These are phyloP conservation scores for Cnemophilus loriae DNA, from an alignment of 2,113 vertebrate species.

Conservation along the genomic window DNA sequence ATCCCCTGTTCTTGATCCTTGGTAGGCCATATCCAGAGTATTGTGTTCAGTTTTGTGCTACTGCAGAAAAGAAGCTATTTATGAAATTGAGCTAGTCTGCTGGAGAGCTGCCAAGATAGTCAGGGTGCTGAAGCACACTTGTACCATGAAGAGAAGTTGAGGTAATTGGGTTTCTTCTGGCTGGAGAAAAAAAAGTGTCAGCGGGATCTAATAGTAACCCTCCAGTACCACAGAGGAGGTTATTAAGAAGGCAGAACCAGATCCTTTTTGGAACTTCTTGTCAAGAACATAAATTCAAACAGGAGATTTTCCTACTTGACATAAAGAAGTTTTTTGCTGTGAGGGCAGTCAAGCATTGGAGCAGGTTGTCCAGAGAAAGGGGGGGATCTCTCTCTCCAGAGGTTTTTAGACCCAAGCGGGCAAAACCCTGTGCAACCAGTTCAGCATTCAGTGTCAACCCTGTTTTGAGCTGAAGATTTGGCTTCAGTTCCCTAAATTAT, in stretches of 20 bases:
- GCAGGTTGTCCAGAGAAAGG: not conserved
- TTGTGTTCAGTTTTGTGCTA: not conserved
- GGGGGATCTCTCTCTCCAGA: not conserved
- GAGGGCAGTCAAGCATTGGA: not conserved
- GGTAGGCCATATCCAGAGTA: not conserved
- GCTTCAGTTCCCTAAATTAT: not conserved
- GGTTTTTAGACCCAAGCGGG: not conserved
- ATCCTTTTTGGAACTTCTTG: not conserved
- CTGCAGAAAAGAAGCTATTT: not conserved
- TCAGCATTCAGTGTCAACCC: not conserved
- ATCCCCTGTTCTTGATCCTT: not conserved
- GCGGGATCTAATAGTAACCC: not conserved
- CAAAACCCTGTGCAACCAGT: not conserved
- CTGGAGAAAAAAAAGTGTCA: not conserved
- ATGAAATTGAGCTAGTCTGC: not conserved
- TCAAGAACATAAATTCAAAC: not conserved
- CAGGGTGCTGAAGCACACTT: not conserved
- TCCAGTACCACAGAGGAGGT: not conserved
- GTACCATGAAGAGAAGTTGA: not conserved
- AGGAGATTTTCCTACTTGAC: not conserved
- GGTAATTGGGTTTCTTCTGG: not conserved
- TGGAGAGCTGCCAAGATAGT: not conserved
- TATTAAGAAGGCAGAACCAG: not conserved
- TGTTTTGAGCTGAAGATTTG: not conserved
- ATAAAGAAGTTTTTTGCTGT: not conserved